Evolutionary conservation across 2,888 invertebrate genomes (phyloP).

Genomic region (Scaptodrosophila latifasciaeformis): DNA sequence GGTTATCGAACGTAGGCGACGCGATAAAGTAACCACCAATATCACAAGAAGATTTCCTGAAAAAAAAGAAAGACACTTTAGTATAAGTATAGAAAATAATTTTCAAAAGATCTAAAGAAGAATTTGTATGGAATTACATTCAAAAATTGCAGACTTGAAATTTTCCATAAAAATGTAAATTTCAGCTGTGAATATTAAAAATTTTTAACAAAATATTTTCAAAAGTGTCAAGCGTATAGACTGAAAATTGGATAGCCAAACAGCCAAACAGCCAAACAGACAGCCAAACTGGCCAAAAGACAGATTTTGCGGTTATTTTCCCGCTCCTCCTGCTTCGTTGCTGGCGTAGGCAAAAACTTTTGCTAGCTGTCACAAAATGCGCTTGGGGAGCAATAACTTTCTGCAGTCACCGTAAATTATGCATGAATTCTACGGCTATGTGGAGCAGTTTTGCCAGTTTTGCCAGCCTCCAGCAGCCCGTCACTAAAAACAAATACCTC

Average conservation of each 20-base stretch:
- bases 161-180: not conserved
- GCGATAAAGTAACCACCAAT: conserved; percentile 87
- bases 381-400: conserved; percentile 36
- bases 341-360: conserved; percentile 6
- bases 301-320: not conserved
- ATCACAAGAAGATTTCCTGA: conserved; percentile 91
- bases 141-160: no score
- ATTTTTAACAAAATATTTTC: conserved; percentile 36
- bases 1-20: conserved; percentile 89
- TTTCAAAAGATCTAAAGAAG: conserved; percentile 3
- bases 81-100: conserved; percentile 23
- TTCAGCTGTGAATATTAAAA: conserved; percentile 30
- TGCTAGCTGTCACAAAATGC: not conserved
- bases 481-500: no score
- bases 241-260: not conserved
- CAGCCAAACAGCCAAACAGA: not conserved
- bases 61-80: conserved; percentile 73
- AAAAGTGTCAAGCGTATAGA: conserved; percentile 5
- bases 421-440: conserved; percentile 10
- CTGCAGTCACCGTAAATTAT: conserved; percentile 23
- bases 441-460: no score
- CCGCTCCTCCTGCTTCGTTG: not conserved
- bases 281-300: not conserved
- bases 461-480: no score
- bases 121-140: no score